Base-by-base conservation (phyloP, 1,140 invertebrate species). In the Drosophila simulans region DNA sequence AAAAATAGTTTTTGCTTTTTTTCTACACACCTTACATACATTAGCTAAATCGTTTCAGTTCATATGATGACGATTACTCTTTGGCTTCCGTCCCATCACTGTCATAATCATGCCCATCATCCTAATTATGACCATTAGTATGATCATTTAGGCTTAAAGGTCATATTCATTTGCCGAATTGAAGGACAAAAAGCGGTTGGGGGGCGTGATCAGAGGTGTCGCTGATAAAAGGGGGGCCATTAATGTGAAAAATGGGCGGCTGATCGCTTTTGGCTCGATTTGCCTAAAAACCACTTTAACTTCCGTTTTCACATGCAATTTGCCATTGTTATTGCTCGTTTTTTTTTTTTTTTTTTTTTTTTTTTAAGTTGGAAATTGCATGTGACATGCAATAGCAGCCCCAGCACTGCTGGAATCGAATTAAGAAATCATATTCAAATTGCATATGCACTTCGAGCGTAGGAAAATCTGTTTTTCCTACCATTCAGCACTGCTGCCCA, bases 401-500 rank as follows among this genome's bases (percentile, higher is more conserved):
- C 35, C 56, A 42, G 25, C 34, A 70, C 64, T 69, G 25, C 25
- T 35, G 27, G 34, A 70, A 49, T 11, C n/a, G 5, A 46, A 56
- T 70, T 70, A 69, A 48, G 66, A 69, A 70, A 56, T 70, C 66
- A 70, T 70, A 70, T 70, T 70, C 43, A 70, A 70, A 70, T 70
- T 69, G 64, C 64, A 70, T 35, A 35, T 69, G 48, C 34, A 56
- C 49, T 48, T 68, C 12, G 37, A 53, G 46, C 64, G 64, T 55
- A 56, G 64, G 45, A 68, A 68, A 65, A 52, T 42, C 22, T 5
- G 52, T 39, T 62, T 60, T 60, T 56, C 51, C 58, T 40, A 35
- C 22, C 37, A 20, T 42, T 42, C 43, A 56, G 25, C 15, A 45
- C 25, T n/a, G 15, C 43, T 20, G 22, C 20, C 22, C 40, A 46